Evolutionary conservation across 1,140 invertebrate genomes (phyloP).

Genomic region (Halesus radiatus): DNA sequence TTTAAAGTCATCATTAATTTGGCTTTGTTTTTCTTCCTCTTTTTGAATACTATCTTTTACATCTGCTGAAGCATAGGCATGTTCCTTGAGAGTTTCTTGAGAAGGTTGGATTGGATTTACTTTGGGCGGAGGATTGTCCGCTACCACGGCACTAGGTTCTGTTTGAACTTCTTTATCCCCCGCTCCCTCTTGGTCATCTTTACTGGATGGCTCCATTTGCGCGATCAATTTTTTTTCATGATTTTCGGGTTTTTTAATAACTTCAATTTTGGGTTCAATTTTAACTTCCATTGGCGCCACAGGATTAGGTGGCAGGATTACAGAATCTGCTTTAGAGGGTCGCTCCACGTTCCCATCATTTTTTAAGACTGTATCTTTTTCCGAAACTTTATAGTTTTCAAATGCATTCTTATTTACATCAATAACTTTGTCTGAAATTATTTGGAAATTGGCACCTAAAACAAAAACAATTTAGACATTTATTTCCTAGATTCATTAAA

Average conservation of each 20-base stretch:
- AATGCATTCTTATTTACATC: not conserved
- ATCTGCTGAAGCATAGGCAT: conserved; percentile 5
- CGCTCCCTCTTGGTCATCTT: conserved; percentile 47
- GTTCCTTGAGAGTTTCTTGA: conserved; percentile 3
- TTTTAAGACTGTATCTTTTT: no score
- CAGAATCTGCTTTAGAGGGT: conserved; percentile 57
- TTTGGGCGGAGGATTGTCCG: not conserved
- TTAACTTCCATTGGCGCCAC: conserved; percentile 62
- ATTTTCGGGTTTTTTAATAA: conserved; percentile 3
- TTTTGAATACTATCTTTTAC: conserved; percentile 1
- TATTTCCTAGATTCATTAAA: not conserved
- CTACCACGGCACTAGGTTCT: conserved; percentile 12
- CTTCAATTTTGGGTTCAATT: conserved; percentile 32
- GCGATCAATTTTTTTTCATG: conserved; percentile 15
- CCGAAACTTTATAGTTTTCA: no score
- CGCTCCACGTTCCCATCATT: not conserved
- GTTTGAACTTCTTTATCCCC: conserved; percentile 43
- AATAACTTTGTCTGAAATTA: not conserved
- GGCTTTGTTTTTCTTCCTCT: conserved; percentile 23
- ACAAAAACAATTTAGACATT: not conserved
- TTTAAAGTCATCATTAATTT: conserved; percentile 61
- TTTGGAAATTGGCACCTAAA: not conserved
- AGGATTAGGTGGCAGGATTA: conserved; percentile 67
- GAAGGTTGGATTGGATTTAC: not conserved
- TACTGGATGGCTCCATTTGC: conserved; percentile 22